Evolutionary conservation across 2,113 vertebrate species (phyloP), one percentile per base, ranked within the genome.

Genomic region (Myrmecophaga tridactyla): DNA sequence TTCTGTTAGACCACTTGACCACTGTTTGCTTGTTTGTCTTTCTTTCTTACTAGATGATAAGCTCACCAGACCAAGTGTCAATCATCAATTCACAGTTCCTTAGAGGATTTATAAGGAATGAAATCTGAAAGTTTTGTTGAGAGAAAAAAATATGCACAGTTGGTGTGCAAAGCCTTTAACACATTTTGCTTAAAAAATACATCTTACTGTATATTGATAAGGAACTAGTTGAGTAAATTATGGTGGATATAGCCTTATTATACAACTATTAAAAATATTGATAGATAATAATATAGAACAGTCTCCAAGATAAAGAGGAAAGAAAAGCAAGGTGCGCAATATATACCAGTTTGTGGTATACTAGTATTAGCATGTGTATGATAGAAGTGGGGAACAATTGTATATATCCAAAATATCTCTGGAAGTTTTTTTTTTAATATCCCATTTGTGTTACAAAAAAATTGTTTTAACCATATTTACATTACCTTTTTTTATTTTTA

Each of bases 161-260:
- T 75, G 27, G 36, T 51, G 3, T 75, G 43, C 39, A 73, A 75
- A 86, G 36, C 10, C 43, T 14, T 53, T 65, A 63, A 70, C 41
- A 95, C 4, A 65, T 77, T 87, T 87, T 83, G 31, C 53, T 89
- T 92, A 63, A 94, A 91, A 75, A 91, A 75, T 72, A 75, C 12
- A 41, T 86, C 43, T 90, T 81, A 82, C 20, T 63, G 20, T 62
- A 34, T 48, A 46, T 73, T 48, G 29, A 62, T 31, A 81, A 81
- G n/a, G 39, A 14, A 73, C 9, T 72, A 56, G 17, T 83, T 90
- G 69, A 86, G 15, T 94, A 94, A 86, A 53, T 84, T 95, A n/a
- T 43, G 72, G 25, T 70, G 29, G 43, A 46, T 70, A 65, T 58
- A 89, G 39, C 14, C 36, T 41, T 94, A 31, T 84, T 92, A 46